A percentile compares a stretch with the other conserved stretches of the same genome.
These are phyloP conservation scores for Catostomus latipinnis DNA, from an alignment of 2,797 vertebrate genomes.

Conservation along the genomic window DNA sequence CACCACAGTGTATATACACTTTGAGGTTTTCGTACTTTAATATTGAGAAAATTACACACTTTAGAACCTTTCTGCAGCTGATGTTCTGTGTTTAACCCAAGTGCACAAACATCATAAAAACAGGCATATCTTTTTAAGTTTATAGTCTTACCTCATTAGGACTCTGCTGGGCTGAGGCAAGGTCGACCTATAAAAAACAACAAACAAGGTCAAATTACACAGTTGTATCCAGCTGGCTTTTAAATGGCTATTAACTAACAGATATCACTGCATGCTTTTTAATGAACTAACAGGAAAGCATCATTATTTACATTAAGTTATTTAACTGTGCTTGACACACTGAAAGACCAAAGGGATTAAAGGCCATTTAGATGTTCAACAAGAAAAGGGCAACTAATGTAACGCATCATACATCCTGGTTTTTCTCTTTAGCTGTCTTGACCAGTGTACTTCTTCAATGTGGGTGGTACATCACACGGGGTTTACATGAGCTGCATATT, in stretches of 20 bases:
- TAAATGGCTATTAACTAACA: constrained; percentile 18
- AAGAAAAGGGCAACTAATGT: background rate
- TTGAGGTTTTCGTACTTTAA: no score
- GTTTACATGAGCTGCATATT: background rate
- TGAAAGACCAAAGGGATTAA: background rate
- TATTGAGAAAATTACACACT: background rate
- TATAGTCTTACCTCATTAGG: constrained; percentile 77
- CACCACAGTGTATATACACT: no score
- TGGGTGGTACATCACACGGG: background rate
- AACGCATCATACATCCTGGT: background rate
- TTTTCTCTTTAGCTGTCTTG: background rate
- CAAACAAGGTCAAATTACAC: constrained; percentile 44
- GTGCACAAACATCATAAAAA: constrained; percentile 15
- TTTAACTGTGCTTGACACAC: background rate
- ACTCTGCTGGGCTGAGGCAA: constrained; percentile 71
- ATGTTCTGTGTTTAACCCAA: background rate
- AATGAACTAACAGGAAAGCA: constrained; percentile 27
- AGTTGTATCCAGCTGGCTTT: constrained; percentile 41
- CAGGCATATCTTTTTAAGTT: background rate
- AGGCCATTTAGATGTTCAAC: background rate
- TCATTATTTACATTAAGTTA: background rate
- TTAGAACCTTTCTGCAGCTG: background rate
- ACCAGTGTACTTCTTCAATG: background rate
- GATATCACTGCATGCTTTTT: constrained; percentile 33
- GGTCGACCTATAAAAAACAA: constrained; percentile 75